These are phyloP conservation scores for Bergia sp. DNA, from an alignment of 92 coral and sea anemone species.

Conservation along the genomic window DNA sequence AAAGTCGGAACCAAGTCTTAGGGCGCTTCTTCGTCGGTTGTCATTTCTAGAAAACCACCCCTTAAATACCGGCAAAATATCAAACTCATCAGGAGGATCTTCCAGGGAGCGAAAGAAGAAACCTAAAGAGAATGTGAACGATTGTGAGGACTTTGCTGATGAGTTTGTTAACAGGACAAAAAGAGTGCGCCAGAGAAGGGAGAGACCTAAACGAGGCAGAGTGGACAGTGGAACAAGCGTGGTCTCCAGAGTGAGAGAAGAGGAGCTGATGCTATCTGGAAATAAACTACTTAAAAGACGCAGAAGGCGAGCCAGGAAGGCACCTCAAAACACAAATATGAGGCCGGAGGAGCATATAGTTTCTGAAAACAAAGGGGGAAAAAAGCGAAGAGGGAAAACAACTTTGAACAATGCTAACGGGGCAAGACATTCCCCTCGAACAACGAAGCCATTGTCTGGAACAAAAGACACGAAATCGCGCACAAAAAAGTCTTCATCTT, in stretches of 20 bases:
- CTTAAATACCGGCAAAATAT: constrained; percentile 1
- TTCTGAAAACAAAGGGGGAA: neutral
- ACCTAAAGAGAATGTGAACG: neutral
- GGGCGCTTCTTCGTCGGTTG: constrained; percentile 24
- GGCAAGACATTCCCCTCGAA: neutral
- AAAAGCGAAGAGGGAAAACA: neutral
- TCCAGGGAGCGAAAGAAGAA: constrained; percentile 2
- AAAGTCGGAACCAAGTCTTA: constrained; percentile 32
- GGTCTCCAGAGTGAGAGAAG: neutral
- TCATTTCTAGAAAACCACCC: constrained; percentile 36
- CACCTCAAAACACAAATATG: neutral
- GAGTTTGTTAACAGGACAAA: constrained; percentile 21
- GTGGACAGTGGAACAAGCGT: neutral
- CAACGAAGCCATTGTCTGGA: neutral
- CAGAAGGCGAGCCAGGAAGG: neutral
- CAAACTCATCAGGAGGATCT: neutral
- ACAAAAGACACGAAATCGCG: neutral
- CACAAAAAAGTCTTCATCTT: neutral
- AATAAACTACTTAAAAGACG: neutral
- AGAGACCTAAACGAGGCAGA: neutral
- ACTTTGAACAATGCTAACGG: neutral
- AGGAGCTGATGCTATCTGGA: neutral
- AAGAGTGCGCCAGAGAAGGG: constrained; percentile 12
- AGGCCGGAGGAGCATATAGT: neutral
- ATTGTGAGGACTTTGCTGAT: neutral